These are phyloP conservation scores for Melikaiella ostensackeni DNA, from an alignment of 2,888 invertebrate genomes.

Conservation along the genomic window DNA sequence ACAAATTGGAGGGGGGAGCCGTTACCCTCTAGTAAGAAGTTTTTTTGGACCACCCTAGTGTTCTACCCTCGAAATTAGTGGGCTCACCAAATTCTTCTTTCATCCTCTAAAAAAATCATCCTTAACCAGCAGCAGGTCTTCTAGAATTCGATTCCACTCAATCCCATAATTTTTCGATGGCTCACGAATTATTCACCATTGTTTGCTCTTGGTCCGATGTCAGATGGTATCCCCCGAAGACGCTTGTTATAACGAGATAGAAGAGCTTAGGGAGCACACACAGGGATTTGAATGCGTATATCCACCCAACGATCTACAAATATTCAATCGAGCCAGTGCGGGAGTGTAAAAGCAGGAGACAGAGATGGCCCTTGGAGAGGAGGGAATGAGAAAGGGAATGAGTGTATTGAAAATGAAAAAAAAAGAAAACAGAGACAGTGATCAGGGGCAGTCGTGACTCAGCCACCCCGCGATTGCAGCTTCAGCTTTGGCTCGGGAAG, in stretches of 20 bases:
- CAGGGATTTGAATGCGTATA: constrained; percentile 12
- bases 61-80: not conserved
- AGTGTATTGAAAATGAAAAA: not conserved
- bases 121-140: not conserved
- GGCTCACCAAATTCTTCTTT: not conserved
- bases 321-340: constrained; percentile 51
- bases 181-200: constrained; percentile 12
- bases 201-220: constrained; percentile 21
- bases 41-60: not conserved
- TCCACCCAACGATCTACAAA: constrained; percentile 48
- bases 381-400: not conserved
- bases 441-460: constrained; percentile 42
- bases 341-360: constrained; percentile 41
- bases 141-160: constrained; percentile 7
- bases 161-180: constrained; percentile 1
- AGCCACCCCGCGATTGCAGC: constrained; percentile 37
- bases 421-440: not conserved
- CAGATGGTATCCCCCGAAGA: constrained; percentile 33
- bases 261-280: constrained; percentile 23
- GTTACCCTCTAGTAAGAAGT: no score
- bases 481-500: constrained; percentile 32
- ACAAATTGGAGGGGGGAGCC: no score
- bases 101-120: constrained; percentile 1
- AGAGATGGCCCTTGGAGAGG: not conserved
- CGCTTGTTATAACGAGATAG: constrained; percentile 31